phyloP scores from a whole-genome alignment of 2,888 invertebrate genomes.

The Azorinus chamasolen region DNA sequence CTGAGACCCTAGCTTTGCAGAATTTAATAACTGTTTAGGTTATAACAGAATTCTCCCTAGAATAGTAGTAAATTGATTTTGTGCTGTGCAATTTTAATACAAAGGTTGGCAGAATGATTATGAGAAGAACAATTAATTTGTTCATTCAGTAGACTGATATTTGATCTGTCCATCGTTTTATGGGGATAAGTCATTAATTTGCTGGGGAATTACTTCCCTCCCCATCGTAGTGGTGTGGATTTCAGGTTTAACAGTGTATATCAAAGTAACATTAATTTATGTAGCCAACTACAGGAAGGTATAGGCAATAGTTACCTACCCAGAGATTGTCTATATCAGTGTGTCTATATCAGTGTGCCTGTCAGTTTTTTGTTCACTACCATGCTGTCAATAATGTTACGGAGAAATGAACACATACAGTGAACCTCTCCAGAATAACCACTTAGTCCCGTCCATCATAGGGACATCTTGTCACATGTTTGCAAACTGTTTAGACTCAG shows the following conservation, averaged over 20 bases:
- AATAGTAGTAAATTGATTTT: conserved; percentile 61
- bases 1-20: neutral
- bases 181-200: conserved; percentile 45
- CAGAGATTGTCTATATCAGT: too few relatives aligned
- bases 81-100: conserved; percentile 59
- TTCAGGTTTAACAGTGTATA: neutral
- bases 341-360: too few relatives aligned
- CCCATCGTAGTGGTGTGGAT: conserved; percentile 17
- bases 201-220: conserved; percentile 15
- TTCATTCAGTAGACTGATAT: conserved; percentile 46
- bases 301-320: too few relatives aligned
- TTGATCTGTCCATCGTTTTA: conserved; percentile 27
- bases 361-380: too few relatives aligned
- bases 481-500: too few relatives aligned
- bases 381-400: too few relatives aligned
- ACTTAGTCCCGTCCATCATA: too few relatives aligned
- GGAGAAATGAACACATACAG: too few relatives aligned
- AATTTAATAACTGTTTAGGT: conserved; percentile 32
- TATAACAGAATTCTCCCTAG: conserved; percentile 35
- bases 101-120: conserved; percentile 58
- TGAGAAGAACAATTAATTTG: conserved; percentile 60
- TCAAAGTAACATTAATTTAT: too few relatives aligned
- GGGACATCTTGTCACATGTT: too few relatives aligned
- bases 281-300: too few relatives aligned
- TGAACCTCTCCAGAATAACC: too few relatives aligned